Conservation (phyloP, 2,797 vertebrate genomes). For the Momotus momota region DNA sequence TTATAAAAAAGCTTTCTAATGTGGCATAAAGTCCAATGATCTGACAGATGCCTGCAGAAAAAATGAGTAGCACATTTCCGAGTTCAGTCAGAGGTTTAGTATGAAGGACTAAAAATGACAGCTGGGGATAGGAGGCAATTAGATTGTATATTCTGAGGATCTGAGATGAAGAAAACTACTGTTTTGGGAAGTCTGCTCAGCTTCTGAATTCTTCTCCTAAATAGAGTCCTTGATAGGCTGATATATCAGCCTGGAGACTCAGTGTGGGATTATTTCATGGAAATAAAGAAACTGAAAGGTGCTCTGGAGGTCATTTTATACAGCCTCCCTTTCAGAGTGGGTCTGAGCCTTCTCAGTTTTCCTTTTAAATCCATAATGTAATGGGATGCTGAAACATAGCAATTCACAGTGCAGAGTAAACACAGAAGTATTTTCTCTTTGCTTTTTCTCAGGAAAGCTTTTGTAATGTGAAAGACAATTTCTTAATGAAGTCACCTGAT, state of each 20-base stretch:
- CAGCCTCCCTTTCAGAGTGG: neutral
- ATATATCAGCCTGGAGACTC: neutral
- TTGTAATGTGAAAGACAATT: neutral
- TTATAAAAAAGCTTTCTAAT: neutral
- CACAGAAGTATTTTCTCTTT: neutral
- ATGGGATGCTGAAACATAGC: neutral
- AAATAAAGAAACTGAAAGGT: neutral
- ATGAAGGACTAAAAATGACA: neutral
- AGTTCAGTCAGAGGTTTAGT: neutral
- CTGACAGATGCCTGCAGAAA: slow-evolving; percentile 1
- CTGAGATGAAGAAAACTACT: neutral
- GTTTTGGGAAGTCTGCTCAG: neutral
- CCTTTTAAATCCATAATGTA: neutral
- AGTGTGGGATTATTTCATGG: neutral
- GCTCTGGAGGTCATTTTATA: neutral
- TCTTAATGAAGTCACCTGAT: neutral
- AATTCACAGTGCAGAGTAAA: neutral
- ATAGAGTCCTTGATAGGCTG: neutral
- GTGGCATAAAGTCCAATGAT: neutral
- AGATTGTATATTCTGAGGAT: neutral
- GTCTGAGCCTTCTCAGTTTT: neutral
- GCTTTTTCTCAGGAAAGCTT: neutral
- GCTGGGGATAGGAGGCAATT: neutral
- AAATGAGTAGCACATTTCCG: neutral
- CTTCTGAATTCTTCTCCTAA: neutral